Evolutionary conservation across 2,888 invertebrate species (phyloP), one percentile per base, ranked within the genome.

Genomic region (Cataglyphis livida): DNA sequence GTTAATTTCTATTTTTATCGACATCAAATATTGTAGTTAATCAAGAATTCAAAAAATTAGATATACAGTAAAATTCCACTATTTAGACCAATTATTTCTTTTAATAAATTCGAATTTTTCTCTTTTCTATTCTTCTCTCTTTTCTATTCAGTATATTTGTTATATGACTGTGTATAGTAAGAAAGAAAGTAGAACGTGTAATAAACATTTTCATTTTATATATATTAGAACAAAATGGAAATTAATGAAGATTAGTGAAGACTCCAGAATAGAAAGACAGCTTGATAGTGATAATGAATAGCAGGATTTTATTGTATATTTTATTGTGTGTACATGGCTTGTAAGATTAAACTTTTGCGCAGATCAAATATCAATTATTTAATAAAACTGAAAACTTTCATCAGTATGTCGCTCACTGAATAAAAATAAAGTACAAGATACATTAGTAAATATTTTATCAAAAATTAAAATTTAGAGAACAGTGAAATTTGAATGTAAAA

Each of bases 391-490:
- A n/a, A 51, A 51, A 51, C 51, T 51, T 6, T 51, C 0, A 6
- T 0, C 6, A n/a, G 4, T 44, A 44, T 44, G 44, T 15, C 38
- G 10, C 10, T 38, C 38, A 3, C 38, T 9, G 7, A 44, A 15
- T 48, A 18, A 44, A 44, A 44, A 44, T 44, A 44, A 44, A 44
- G 4, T 44, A 44, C 4, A 44, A 44, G 18, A 51, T 51, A 51
- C n/a, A n/a, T 51, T 51, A n/a, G n/a, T 51, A 2, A 51, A 51
- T 7, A 51, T 51, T n/a, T 51, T n/a, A 51, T 51, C 0, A 51
- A 51, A 51, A 51, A 51, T n/a, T n/a, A 51, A 51, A 51, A 51
- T 51, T 51, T n/a, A 51, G n/a, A n/a, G n/a, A 51, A 51, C 28
- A 51, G 18, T 18, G 0, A 48, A 48, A 48, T 48, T 48, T 18